Percentiles rank a stretch among this genome's conserved stretches.
phyloP scores from a whole-genome alignment of 2,113 vertebrate species.

The Hystrix brachyura region DNA sequence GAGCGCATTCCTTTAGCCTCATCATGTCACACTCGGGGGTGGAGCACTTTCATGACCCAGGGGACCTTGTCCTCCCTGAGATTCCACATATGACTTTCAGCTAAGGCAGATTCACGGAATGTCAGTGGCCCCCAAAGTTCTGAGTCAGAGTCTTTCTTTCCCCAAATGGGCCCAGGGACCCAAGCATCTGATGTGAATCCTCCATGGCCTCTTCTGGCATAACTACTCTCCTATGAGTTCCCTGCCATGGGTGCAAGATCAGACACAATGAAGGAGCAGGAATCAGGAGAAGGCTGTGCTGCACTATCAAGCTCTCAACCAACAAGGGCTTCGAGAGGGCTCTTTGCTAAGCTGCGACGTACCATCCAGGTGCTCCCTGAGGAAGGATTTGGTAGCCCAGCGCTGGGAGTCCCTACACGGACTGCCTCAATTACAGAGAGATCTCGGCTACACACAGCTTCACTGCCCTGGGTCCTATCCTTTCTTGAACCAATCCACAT shows the following conservation, averaged over 20 bases:
- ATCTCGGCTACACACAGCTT: background rate
- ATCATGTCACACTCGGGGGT: background rate
- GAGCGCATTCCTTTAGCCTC: background rate
- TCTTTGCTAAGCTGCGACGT: background rate
- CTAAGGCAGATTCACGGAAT: background rate
- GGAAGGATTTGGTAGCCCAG: background rate
- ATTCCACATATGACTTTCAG: background rate
- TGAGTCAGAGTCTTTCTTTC: constrained; percentile 14
- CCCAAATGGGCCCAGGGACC: background rate
- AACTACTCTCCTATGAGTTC: background rate
- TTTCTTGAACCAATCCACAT: background rate
- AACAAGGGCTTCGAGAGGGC: background rate
- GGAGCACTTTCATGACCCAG: background rate
- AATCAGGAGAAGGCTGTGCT: background rate
- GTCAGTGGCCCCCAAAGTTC: background rate
- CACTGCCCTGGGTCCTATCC: background rate
- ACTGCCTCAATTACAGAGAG: background rate
- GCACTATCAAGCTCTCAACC: background rate
- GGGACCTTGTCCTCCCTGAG: background rate
- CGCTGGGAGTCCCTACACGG: background rate
- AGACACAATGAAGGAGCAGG: background rate
- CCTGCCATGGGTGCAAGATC: background rate
- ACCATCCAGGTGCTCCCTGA: background rate
- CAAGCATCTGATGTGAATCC: background rate
- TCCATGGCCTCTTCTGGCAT: background rate